Evolutionary conservation across 1,140 invertebrate genomes (phyloP), one percentile per base, ranked within the genome.

Genomic region (Pectinophora gossypiella): DNA sequence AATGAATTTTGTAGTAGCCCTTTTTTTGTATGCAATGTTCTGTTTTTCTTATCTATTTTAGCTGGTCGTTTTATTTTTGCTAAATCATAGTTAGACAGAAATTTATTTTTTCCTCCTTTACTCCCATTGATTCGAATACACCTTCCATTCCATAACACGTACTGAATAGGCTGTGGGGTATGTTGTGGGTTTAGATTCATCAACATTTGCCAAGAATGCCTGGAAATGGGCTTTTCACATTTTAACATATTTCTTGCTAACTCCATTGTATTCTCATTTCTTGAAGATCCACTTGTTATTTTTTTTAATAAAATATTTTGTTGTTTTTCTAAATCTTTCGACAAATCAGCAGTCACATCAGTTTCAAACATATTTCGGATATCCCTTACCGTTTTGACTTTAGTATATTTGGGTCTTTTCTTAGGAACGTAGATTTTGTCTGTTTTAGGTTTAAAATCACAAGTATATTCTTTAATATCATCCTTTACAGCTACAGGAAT

Each of bases 151-250:
- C 67, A 87, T 46, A 79, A 56, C 49, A 84, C 58, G 65, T 62
- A 82, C 49, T 87, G 84, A 18, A 51, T 59, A 19, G 72, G 13
- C 69, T 77, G 50, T 35, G 18, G 32, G 42, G 75, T 32, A 3
- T 59, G 53, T 35, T 79, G 63, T 15, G 78, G 78, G 58, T 87
- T 87, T 19, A 87, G 56, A 63, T 85, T 85, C 42, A 60, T 68
- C 48, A 85, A 47, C 80, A 87, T 87, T 64, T 83, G 75, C 84
- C 84, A 87, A 5, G 73, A 48, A 2, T 64, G 55, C 61, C 71
- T 78, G 20, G 67, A 71, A 23, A 82, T 60, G 42, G 84, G 80
- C 16, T 48, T 57, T 42, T 69, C 65, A 21, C 40, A 50, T 36
- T 69, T 68, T 36, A 84, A 51, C 7, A 85, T 67, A 48, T 65